Conservation (phyloP, 2,113 vertebrate genomes). For the Thunnus maccoyii region DNA sequence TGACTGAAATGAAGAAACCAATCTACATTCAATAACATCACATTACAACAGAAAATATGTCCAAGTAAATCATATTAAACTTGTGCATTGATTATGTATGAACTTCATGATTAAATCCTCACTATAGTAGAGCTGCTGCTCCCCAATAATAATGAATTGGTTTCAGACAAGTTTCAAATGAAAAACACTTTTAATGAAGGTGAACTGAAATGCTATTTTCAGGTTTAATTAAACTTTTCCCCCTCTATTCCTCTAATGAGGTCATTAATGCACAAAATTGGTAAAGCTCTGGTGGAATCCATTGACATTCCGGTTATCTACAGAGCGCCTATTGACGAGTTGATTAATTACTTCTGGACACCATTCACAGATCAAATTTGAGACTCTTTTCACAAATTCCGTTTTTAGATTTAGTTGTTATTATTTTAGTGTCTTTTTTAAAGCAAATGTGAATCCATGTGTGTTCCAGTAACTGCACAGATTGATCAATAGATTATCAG, state of each 20-base stretch:
- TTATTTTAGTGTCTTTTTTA: too few relatives aligned
- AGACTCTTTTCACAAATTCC: background rate
- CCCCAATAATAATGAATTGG: conserved; percentile 16
- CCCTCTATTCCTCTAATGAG: conserved; percentile 30
- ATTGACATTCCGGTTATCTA: conserved; percentile 25
- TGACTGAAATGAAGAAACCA: conserved; percentile 7
- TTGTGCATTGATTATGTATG: conserved; percentile 22
- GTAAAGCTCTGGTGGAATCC: conserved; percentile 27
- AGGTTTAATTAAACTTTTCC: conserved; percentile 43
- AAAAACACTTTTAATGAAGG: conserved; percentile 51
- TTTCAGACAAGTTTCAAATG: conserved; percentile 24
- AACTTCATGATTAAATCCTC: conserved; percentile 27
- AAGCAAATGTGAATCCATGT: background rate
- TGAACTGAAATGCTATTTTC: conserved; percentile 60
- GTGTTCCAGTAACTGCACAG: conserved; percentile 21
- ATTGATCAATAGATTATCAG: conserved; percentile 19
- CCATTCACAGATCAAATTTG: conserved; percentile 5
- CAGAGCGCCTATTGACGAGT: conserved; percentile 28
- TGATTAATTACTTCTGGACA: conserved; percentile 24
- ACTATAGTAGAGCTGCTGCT: background rate
- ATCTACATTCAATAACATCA: background rate
- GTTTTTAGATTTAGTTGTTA: background rate
- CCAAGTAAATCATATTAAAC: conserved; percentile 19
- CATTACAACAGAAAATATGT: conserved; percentile 1
- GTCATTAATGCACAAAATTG: conserved; percentile 43